Evolutionary conservation across 2,113 vertebrate genomes (phyloP), one percentile per base, ranked within the genome.

Genomic region (Pangasianodon hypophthalmus): DNA sequence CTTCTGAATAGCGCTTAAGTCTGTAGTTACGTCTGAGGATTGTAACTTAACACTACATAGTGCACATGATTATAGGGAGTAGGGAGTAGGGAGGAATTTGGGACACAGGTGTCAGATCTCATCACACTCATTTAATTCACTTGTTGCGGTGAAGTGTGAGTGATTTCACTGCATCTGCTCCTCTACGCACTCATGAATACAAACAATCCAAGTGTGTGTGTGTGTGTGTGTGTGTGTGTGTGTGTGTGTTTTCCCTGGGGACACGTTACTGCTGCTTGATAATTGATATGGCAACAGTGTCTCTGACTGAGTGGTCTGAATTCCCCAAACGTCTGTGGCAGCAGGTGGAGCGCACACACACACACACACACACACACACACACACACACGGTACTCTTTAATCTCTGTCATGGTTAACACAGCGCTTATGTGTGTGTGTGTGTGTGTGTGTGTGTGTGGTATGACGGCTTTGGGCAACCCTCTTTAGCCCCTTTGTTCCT

Each of bases 311-410:
- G 92, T 94, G 64, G 24, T 84, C 90, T 87, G 87, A 94, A 95
- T 95, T 95, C 95, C 95, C 95, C 94, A 93, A 94, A 93, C 92
- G 93, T 91, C 90, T 92, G 87, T 86, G 94, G 92, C 95, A 94
- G 96, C 96, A 96, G 96, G 96, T 96, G 96, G 95, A 95, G 94
- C 94, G 93, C 93, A 93, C 93, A 92, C 92, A 71, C 92, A 91
- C 93, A 92, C 92, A 92, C 86, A 89, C 92, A 88, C 87, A 88
- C 67, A 84, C 87, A 82, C 79, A 88, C 93, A 92, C 93, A 91
- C 32, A 37, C 73, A 77, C 75, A 79, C 46, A 50, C 1, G 14
- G 41, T 60, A 41, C 85, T 90, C 86, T 89, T 88, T 92, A 85
- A 87, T 88, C 85, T 87, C 85, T 60, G 52, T 26, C 87, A 87